Evolutionary conservation across 2,888 invertebrate species (phyloP).

Genomic region (Agapostemon virescens): DNA sequence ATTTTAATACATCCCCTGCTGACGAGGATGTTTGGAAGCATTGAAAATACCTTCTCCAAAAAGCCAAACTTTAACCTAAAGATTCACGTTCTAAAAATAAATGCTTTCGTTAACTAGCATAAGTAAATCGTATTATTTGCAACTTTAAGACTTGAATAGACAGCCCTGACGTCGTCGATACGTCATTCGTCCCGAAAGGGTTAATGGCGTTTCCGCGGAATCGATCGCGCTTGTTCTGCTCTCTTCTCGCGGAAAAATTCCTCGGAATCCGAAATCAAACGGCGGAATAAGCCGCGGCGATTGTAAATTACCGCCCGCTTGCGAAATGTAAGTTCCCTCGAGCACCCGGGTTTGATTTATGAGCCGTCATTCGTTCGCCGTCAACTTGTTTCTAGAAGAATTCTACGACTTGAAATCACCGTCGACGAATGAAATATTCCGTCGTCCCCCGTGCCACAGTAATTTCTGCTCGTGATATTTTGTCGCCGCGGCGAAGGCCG

Average conservation of each 20-base stretch:
- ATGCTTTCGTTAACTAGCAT: no score
- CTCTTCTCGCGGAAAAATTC: background rate
- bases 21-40: no score
- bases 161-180: no score
- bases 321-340: background rate
- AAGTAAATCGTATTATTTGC: no score
- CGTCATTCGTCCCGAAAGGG: no score
- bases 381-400: conserved; percentile 5
- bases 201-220: no score
- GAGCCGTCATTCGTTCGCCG: background rate
- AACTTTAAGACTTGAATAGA: no score
- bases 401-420: conserved; percentile 2
- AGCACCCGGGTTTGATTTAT: background rate
- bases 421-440: conserved; percentile 8
- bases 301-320: conserved; percentile 7
- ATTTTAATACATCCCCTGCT: no score
- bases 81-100: no score
- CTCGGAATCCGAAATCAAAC: background rate
- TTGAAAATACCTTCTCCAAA: no score
- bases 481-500: background rate
- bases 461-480: conserved; percentile 1
- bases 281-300: background rate
- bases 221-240: background rate
- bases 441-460: background rate
- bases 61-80: no score